A percentile compares a stretch with the other conserved stretches of the same genome.
These are phyloP conservation scores for Campoplex nolae DNA, from an alignment of 2,888 invertebrate genomes.

Conservation along the genomic window DNA sequence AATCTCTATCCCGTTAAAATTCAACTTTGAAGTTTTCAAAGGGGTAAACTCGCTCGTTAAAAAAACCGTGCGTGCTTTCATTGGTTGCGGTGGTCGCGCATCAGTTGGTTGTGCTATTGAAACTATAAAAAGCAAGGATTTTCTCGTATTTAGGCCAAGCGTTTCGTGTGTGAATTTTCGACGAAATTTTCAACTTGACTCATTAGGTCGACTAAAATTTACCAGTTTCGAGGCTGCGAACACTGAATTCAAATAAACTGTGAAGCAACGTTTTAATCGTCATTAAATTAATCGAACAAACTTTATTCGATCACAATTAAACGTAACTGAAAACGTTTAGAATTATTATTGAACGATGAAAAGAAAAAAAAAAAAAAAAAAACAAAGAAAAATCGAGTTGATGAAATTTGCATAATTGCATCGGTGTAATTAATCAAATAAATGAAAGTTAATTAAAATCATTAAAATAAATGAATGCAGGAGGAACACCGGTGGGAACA, in stretches of 20 bases:
- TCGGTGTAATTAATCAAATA: too few species aligned
- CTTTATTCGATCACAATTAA: not conserved
- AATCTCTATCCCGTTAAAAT: not conserved
- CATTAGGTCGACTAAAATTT: constrained; percentile 18
- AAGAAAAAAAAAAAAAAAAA: not conserved
- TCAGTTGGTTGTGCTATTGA: not conserved
- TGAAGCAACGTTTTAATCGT: not conserved
- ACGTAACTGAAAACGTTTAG: not conserved
- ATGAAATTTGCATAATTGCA: not conserved
- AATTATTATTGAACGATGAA: not conserved
- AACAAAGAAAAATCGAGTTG: not conserved
- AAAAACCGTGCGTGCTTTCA: constrained; percentile 4
- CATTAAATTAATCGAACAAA: not conserved
- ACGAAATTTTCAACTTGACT: not conserved
- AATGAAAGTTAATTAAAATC: not conserved
- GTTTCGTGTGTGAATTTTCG: not conserved
- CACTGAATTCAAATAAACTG: not conserved
- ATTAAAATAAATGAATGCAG: not conserved
- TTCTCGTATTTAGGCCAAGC: not conserved
- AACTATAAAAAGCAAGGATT: not conserved
- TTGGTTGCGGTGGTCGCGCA: not conserved
- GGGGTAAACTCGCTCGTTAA: not conserved
- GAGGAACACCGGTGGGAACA: not conserved
- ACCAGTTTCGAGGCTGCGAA: constrained; percentile 1
- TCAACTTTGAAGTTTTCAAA: not conserved